Evolutionary conservation across 2,113 vertebrate genomes (phyloP).

Genomic region (Lota lota): DNA sequence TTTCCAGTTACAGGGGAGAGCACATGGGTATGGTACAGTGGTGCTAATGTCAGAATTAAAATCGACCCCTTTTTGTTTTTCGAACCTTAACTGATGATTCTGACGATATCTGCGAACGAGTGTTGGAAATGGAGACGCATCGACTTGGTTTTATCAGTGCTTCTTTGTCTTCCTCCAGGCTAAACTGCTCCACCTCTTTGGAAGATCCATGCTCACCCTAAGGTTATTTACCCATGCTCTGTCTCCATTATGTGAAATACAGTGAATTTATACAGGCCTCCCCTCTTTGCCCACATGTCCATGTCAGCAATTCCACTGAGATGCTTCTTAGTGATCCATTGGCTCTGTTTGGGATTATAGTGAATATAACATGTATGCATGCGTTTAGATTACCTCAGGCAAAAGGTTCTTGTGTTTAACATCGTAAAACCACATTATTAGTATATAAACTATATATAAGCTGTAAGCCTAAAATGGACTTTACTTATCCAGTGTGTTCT

Average conservation of each 20-base stretch:
- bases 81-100: too few relatives aligned
- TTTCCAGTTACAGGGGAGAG: neutral
- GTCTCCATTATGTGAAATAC: slow-evolving; percentile 26
- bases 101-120: neutral
- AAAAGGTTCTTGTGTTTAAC: slow-evolving; percentile 11
- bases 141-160: neutral
- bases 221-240: slow-evolving; percentile 19
- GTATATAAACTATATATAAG: too few relatives aligned
- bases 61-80: too few relatives aligned
- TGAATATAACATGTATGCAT: slow-evolving; percentile 37
- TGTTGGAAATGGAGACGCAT: neutral
- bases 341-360: slow-evolving; percentile 29
- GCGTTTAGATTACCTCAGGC: slow-evolving; percentile 32
- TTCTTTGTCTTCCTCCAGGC: slow-evolving; percentile 21
- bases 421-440: neutral
- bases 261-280: slow-evolving; percentile 32
- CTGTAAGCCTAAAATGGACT: too few relatives aligned
- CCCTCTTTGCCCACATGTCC: slow-evolving; percentile 11
- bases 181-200: neutral
- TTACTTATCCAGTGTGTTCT: too few relatives aligned
- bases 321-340: slow-evolving; percentile 9
- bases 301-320: slow-evolving; percentile 22
- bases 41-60: too few relatives aligned
- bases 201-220: neutral
- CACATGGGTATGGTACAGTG: too few relatives aligned